A percentile compares a stretch with the other conserved stretches of the same genome.
These are phyloP conservation scores for Calonectris borealis DNA, from an alignment of 2,113 vertebrate genomes.

Conservation along the genomic window DNA sequence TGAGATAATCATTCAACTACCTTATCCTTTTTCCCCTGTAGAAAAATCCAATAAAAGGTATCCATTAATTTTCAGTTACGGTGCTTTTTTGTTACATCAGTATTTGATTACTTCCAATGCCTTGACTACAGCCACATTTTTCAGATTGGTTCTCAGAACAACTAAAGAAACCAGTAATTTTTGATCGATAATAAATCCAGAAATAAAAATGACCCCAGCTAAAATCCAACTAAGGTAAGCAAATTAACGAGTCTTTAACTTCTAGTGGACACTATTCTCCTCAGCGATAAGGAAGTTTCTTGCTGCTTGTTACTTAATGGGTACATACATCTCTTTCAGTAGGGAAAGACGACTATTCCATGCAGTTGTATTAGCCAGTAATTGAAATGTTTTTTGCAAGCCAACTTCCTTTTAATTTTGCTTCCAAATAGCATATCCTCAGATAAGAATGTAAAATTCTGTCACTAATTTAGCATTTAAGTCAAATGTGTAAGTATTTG, in stretches of 20 bases:
- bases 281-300: background rate
- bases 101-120: background rate
- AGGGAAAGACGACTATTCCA: background rate
- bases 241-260: background rate
- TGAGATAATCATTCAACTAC: background rate
- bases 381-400: background rate
- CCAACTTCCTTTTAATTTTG: background rate
- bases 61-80: background rate
- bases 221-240: background rate
- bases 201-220: background rate
- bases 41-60: background rate
- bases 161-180: background rate
- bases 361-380: background rate
- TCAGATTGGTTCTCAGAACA: background rate
- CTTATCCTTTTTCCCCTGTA: background rate
- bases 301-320: background rate
- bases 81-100: background rate
- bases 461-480: background rate
- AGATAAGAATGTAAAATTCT: background rate
- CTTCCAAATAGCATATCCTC: background rate
- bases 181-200: background rate
- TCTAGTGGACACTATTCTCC: background rate
- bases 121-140: background rate
- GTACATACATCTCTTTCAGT: background rate
- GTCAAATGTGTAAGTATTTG: background rate